These are phyloP conservation scores for Diplazon laetatorius DNA, from an alignment of 2,888 invertebrate genomes.

Conservation along the genomic window DNA sequence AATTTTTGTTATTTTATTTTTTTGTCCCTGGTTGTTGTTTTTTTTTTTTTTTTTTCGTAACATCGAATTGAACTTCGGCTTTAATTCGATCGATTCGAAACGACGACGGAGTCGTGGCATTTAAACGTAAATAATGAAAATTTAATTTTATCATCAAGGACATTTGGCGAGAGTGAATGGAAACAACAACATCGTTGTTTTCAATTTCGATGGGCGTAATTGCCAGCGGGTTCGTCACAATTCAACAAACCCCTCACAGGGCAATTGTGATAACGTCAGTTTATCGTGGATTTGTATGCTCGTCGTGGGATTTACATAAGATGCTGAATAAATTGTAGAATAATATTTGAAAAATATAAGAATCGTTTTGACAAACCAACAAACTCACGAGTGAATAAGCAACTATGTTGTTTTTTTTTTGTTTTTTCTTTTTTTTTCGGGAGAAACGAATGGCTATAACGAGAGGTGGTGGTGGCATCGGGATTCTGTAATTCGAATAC, in stretches of 20 bases:
- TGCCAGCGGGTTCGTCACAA: too few species aligned
- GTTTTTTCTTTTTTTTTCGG: background rate
- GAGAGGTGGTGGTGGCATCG: too few species aligned
- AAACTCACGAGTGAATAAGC: background rate
- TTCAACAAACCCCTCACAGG: too few species aligned
- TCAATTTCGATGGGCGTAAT: constrained; percentile 13
- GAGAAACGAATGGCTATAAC: background rate
- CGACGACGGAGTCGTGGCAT: constrained; percentile 7
- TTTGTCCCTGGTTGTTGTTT: too few species aligned
- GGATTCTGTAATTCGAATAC: too few species aligned
- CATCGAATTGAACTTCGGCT: background rate
- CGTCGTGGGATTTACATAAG: background rate
- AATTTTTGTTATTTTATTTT: background rate
- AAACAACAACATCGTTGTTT: constrained; percentile 9
- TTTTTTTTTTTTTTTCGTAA: background rate
- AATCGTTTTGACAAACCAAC: background rate
- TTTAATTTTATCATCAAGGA: constrained; percentile 42
- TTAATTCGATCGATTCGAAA: constrained; percentile 2
- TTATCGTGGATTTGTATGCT: constrained; percentile 3
- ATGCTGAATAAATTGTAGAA: background rate
- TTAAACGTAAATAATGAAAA: constrained; percentile 34
- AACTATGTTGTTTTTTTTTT: too few species aligned
- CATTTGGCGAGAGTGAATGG: constrained; percentile 8
- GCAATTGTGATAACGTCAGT: constrained; percentile 12
- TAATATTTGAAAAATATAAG: background rate